A percentile compares a stretch with the other conserved stretches of the same genome.
Conservation (phyloP, 2,797 vertebrate genomes). For the Varecia variegata region DNA sequence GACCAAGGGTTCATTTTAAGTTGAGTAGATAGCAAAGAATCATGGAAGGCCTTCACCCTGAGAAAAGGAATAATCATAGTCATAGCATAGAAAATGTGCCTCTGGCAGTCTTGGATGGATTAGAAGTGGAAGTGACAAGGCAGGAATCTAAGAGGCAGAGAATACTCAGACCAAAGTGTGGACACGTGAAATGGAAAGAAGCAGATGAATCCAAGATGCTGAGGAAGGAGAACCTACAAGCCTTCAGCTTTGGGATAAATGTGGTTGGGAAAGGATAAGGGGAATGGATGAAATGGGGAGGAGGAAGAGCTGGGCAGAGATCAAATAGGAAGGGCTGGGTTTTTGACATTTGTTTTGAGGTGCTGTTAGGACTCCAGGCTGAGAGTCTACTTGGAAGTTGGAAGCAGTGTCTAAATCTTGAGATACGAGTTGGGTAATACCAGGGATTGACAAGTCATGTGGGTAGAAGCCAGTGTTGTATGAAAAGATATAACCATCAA, state of each 20-base stretch:
- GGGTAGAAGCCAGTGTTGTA: neutral
- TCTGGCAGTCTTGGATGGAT: neutral
- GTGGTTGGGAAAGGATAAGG: neutral
- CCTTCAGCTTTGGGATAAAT: neutral
- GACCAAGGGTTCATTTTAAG: neutral
- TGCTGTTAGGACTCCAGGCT: neutral
- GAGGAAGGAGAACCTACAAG: neutral
- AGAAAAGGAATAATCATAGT: neutral
- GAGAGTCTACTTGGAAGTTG: neutral
- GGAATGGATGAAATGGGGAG: neutral
- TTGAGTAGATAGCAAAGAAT: neutral
- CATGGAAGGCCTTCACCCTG: neutral
- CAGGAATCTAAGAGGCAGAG: neutral
- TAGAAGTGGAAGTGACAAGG: neutral
- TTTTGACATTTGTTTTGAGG: constrained; percentile 1
- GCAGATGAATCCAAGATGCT: neutral
- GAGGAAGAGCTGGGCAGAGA: neutral
- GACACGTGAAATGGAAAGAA: neutral
- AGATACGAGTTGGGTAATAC: neutral
- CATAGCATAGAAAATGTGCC: neutral
- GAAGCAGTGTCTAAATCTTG: neutral
- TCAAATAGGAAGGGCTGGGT: neutral
- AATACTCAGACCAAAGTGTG: neutral
- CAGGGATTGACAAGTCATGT: neutral
- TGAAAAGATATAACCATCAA: neutral